phyloP scores from a whole-genome alignment of 2,113 vertebrate genomes.

The chimpanzee (Pan troglodytes) region DNA sequence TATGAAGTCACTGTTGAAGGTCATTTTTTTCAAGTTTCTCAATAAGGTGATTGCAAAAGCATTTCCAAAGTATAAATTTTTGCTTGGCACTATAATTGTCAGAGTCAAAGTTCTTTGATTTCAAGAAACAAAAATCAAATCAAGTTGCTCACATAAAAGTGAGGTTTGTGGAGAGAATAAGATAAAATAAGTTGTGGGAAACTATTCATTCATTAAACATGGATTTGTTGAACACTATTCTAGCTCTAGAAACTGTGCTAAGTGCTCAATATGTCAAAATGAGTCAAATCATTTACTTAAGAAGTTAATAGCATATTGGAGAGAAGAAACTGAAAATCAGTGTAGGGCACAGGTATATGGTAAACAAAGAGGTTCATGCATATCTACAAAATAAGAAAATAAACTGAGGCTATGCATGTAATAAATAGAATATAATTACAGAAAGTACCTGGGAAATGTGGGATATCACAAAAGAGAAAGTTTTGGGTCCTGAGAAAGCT shows the following conservation, averaged over 20 bases:
- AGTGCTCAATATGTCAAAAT: background rate
- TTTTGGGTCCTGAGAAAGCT: background rate
- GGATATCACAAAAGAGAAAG: background rate
- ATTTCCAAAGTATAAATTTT: background rate
- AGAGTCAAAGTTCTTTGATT: constrained; percentile 13
- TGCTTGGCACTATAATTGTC: background rate
- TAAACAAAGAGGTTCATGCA: background rate
- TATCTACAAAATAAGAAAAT: background rate
- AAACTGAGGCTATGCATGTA: background rate
- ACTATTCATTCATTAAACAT: background rate
- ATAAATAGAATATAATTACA: background rate
- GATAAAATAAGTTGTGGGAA: background rate
- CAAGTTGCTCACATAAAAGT: background rate
- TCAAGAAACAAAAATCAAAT: background rate
- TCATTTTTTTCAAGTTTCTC: background rate
- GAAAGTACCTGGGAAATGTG: background rate
- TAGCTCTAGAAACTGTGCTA: background rate
- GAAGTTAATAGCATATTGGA: background rate
- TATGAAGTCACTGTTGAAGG: background rate
- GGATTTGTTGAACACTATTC: background rate
- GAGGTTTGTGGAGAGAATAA: background rate
- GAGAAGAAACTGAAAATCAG: background rate
- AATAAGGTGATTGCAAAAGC: background rate
- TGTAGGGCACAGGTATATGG: background rate
- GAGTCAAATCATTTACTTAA: background rate